Evolutionary conservation across 2,797 vertebrate genomes (phyloP).

Genomic region (Pantherophis vulpinus): DNA sequence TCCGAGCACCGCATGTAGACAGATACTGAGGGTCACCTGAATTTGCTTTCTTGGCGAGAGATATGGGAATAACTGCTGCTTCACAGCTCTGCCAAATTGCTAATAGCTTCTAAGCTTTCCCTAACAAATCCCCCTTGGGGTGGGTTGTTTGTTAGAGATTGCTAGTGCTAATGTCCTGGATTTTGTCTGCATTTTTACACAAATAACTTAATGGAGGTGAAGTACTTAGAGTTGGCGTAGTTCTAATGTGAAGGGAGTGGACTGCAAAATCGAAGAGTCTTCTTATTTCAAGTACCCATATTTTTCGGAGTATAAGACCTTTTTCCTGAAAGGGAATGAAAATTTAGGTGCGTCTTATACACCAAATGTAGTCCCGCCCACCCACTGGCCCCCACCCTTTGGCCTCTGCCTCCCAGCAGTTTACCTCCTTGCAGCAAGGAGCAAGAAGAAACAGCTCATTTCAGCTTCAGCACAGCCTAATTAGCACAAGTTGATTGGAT

Average conservation of each 20-base stretch:
- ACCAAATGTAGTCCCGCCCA: no score
- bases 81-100: background rate
- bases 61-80: background rate
- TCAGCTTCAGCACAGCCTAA: no score
- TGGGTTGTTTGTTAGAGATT: background rate
- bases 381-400: no score
- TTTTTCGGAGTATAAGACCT: no score
- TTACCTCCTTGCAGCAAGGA: no score
- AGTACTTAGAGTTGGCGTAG: background rate
- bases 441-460: no score
- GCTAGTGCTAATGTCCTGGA: background rate
- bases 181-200: background rate
- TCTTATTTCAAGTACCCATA: background rate
- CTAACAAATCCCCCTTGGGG: background rate
- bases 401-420: no score
- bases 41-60: background rate
- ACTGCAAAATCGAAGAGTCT: no score
- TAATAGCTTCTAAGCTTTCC: background rate
- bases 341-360: no score
- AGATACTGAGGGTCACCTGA: background rate
- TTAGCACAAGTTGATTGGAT: no score
- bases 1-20: background rate
- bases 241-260: background rate
- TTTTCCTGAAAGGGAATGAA: no score
- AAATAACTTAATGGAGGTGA: background rate